Evolutionary conservation across 1,140 invertebrate species (phyloP).

Genomic region (Bombus polaris): DNA sequence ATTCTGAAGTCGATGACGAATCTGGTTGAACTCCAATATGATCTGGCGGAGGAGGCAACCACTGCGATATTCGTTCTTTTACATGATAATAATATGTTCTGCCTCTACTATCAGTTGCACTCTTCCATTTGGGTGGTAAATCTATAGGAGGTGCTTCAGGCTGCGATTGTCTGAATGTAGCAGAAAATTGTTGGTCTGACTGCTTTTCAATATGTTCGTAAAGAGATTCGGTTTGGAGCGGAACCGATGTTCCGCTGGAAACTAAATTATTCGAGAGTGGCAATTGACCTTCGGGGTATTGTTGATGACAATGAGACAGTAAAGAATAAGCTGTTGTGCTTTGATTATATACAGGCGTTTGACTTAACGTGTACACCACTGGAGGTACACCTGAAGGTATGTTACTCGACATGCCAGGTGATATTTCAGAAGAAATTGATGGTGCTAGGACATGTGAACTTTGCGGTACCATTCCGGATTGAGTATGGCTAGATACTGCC

Average conservation of each 20-base stretch:
- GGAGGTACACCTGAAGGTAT: conserved; percentile 69
- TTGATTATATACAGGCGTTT: conserved; percentile 66
- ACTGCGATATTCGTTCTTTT: conserved; percentile 92
- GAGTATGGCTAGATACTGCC: conserved; percentile 45
- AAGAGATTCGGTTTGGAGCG: conserved; percentile 55
- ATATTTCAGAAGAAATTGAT: conserved; percentile 64
- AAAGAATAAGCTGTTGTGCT: conserved; percentile 61
- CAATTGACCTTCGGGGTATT: conserved; percentile 62
- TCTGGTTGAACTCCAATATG: conserved; percentile 82
- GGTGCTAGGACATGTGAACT: conserved; percentile 64
- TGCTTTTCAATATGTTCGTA: conserved; percentile 56
- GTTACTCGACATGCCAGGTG: conserved; percentile 54
- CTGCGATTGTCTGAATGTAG: conserved; percentile 56
- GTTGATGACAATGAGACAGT: conserved; percentile 58
- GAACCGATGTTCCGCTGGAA: conserved; percentile 65
- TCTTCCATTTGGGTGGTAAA: conserved; percentile 94
- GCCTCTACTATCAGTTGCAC: conserved; percentile 90
- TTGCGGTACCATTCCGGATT: conserved; percentile 49
- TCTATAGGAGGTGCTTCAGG: conserved; percentile 84
- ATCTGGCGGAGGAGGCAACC: conserved; percentile 90
- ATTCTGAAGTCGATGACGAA: conserved; percentile 79
- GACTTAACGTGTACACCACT: conserved; percentile 66
- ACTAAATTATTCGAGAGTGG: conserved; percentile 69
- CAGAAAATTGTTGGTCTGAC: conserved; percentile 61
- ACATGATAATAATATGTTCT: conserved; percentile 96